phyloP scores from a whole-genome alignment of 2,797 vertebrate genomes.

The Siniperca scherzeri region DNA sequence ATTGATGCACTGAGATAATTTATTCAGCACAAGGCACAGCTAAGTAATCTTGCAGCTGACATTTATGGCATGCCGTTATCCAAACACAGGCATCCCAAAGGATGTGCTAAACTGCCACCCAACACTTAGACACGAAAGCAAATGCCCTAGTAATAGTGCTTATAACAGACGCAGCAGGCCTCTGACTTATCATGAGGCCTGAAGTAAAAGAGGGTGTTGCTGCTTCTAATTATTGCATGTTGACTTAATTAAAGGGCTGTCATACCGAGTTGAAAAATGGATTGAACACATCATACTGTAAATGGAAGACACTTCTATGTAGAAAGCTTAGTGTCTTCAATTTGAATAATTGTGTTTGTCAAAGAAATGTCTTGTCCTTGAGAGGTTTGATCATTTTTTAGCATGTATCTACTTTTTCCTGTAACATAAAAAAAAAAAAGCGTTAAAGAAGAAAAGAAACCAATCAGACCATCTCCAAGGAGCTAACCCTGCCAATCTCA shows the following conservation, averaged over 20 bases:
- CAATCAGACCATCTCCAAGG: not conserved
- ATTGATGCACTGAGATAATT: slow-evolving; percentile 60
- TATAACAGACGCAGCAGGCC: slow-evolving; percentile 20
- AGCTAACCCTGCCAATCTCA: not conserved
- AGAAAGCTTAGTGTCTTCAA: not conserved
- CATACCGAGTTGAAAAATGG: slow-evolving; percentile 16
- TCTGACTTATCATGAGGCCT: slow-evolving; percentile 37
- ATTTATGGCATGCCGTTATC: slow-evolving; percentile 63
- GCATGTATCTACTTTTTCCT: not conserved
- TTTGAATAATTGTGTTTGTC: not conserved
- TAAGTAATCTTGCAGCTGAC: slow-evolving; percentile 65
- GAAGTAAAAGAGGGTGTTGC: slow-evolving; percentile 37
- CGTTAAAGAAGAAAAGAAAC: too few species aligned
- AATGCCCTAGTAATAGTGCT: slow-evolving; percentile 38
- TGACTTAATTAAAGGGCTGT: slow-evolving; percentile 58
- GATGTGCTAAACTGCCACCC: slow-evolving; percentile 49
- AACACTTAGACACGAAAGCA: slow-evolving; percentile 51
- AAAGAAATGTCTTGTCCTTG: not conserved
- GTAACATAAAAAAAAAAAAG: not conserved
- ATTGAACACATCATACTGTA: slow-evolving; percentile 17
- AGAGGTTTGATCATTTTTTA: not conserved
- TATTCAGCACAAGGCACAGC: slow-evolving; percentile 43
- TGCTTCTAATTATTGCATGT: slow-evolving; percentile 53
- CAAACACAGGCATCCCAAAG: slow-evolving; percentile 65
- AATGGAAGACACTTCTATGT: not conserved